Evolutionary conservation across 1,140 invertebrate species (phyloP).

Genomic region (Euwallacea similis): DNA sequence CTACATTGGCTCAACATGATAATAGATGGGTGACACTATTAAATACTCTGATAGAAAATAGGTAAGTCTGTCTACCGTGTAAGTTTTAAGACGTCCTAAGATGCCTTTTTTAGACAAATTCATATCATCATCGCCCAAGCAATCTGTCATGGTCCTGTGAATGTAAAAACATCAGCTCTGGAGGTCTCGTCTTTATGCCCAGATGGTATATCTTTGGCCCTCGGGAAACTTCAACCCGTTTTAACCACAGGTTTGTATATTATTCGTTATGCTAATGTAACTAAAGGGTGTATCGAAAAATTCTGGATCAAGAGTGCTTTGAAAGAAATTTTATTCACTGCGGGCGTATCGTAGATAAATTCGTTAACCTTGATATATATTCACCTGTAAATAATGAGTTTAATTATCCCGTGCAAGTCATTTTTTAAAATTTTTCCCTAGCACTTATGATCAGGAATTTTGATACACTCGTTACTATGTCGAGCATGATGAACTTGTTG

Average conservation of each 20-base stretch:
- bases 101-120: conserved; percentile 50
- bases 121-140: conserved; percentile 59
- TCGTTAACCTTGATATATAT: too few relatives aligned
- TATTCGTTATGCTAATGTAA: too few relatives aligned
- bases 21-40: conserved; percentile 51
- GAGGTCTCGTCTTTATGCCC: conserved; percentile 56
- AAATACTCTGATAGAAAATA: conserved; percentile 22
- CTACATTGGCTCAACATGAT: conserved; percentile 55
- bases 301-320: too few relatives aligned
- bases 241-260: conserved; percentile 12
- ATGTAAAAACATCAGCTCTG: conserved; percentile 57
- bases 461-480: too few relatives aligned
- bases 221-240: conserved; percentile 56
- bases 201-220: conserved; percentile 54
- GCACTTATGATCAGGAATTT: too few relatives aligned
- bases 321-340: too few relatives aligned
- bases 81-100: background rate
- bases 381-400: too few relatives aligned
- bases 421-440: too few relatives aligned
- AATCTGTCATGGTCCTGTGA: conserved; percentile 55
- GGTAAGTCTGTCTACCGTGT: conserved; percentile 7
- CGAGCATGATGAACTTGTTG: too few relatives aligned
- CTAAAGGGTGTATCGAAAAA: too few relatives aligned
- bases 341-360: too few relatives aligned
- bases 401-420: too few relatives aligned